A percentile compares a stretch with the other conserved stretches of the same genome.
phyloP scores from a whole-genome alignment of 2,113 vertebrate genomes.

The Urocynchramus pylzowi region DNA sequence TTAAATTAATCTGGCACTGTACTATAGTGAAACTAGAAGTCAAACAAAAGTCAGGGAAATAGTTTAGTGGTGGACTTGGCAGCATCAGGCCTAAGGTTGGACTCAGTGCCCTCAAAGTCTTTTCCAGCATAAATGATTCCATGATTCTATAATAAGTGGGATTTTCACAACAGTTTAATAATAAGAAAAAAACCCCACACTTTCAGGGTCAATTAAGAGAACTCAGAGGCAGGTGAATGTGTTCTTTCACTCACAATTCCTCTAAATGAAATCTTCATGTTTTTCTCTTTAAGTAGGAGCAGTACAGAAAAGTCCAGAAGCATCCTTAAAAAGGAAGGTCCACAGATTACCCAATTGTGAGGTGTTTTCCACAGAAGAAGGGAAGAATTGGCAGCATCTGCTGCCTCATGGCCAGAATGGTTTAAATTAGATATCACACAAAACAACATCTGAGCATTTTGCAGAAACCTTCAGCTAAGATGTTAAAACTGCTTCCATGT shows the following conservation, averaged over 20 bases:
- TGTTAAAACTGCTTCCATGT: background rate
- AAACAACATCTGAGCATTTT: background rate
- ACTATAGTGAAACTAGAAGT: background rate
- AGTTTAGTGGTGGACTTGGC: background rate
- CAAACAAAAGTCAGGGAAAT: background rate
- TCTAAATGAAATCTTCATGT: fast-evolving
- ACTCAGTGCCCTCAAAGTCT: background rate
- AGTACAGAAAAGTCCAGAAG: background rate
- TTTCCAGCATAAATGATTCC: background rate
- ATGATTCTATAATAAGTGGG: background rate
- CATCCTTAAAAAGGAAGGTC: background rate
- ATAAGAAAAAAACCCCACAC: background rate
- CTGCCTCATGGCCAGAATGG: background rate
- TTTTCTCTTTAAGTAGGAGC: background rate
- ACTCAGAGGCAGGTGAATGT: background rate
- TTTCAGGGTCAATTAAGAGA: background rate
- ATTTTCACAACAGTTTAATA: background rate
- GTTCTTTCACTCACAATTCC: background rate
- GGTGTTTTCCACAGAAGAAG: background rate
- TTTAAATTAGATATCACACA: background rate
- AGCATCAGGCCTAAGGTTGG: background rate
- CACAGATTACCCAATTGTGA: background rate
- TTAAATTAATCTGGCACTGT: background rate
- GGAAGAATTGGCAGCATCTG: background rate
- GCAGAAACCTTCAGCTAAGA: background rate